These are phyloP conservation scores for Panulirus ornatus DNA, from an alignment of 1,140 invertebrate genomes.

Conservation along the genomic window DNA sequence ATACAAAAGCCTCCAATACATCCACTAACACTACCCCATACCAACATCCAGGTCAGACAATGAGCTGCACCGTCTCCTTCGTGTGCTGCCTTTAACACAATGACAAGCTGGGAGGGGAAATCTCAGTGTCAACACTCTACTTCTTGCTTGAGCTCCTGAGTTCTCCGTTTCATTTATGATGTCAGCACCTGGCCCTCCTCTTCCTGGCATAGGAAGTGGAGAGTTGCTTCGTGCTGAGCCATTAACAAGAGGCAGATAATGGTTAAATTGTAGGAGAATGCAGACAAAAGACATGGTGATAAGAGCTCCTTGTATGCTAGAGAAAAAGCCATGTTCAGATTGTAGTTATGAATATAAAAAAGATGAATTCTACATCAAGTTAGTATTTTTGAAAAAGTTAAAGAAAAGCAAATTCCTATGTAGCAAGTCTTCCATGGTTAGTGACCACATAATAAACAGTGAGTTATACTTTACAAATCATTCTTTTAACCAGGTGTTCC, in stretches of 20 bases:
- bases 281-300: background rate
- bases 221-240: conserved; percentile 68
- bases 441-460: too few relatives aligned
- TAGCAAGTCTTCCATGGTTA: too few relatives aligned
- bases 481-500: too few relatives aligned
- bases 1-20: conserved; percentile 24
- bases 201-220: conserved; percentile 60
- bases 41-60: conserved; percentile 69
- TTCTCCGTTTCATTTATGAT: conserved; percentile 33
- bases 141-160: conserved; percentile 39
- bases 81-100: conserved; percentile 59
- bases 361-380: too few relatives aligned
- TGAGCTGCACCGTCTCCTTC: conserved; percentile 61
- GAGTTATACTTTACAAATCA: too few relatives aligned
- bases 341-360: background rate
- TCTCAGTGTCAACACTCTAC: conserved; percentile 61
- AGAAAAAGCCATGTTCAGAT: background rate
- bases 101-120: conserved; percentile 56
- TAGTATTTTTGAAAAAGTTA: too few relatives aligned
- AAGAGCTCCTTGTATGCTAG: conserved; percentile 10
- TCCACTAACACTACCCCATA: conserved; percentile 49
- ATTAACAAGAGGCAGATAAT: conserved; percentile 12
- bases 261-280: background rate
- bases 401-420: too few relatives aligned
- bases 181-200: conserved; percentile 44